These are phyloP conservation scores for Catocala nupta DNA, from an alignment of 2,888 invertebrate species.

Conservation along the genomic window DNA sequence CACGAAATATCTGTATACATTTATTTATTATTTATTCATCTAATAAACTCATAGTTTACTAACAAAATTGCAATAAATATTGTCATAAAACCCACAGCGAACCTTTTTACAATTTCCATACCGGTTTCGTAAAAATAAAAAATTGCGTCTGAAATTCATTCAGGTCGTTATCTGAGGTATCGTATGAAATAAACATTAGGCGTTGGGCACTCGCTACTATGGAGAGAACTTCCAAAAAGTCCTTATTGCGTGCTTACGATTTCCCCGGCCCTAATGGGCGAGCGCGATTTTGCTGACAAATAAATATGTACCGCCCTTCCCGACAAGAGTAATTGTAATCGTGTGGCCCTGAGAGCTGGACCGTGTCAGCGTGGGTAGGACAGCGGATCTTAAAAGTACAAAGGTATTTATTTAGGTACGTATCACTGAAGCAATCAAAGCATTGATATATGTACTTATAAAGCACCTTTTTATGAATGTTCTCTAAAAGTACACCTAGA, in stretches of 20 bases:
- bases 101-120: not conserved
- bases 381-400: not conserved
- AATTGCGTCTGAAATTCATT: constrained; percentile 32
- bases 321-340: constrained; percentile 70
- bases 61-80: too few relatives aligned
- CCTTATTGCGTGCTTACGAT: constrained; percentile 80
- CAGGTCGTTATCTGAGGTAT: constrained; percentile 52
- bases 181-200: constrained; percentile 67
- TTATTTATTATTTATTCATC: too few relatives aligned
- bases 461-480: too few relatives aligned
- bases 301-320: constrained; percentile 78
- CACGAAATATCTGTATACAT: too few relatives aligned
- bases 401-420: not conserved
- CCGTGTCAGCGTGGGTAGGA: not conserved
- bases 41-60: too few relatives aligned
- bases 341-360: constrained; percentile 56
- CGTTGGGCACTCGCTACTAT: constrained; percentile 56
- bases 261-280: constrained; percentile 75
- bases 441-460: too few relatives aligned
- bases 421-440: not conserved
- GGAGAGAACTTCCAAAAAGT: constrained; percentile 68
- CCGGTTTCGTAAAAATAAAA: constrained; percentile 5
- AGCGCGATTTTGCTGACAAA: constrained; percentile 82
- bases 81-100: too few relatives aligned
- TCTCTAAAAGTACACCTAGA: too few relatives aligned